phyloP scores from a whole-genome alignment of 2,888 invertebrate genomes.

The Eristalinus sepulchralis region DNA sequence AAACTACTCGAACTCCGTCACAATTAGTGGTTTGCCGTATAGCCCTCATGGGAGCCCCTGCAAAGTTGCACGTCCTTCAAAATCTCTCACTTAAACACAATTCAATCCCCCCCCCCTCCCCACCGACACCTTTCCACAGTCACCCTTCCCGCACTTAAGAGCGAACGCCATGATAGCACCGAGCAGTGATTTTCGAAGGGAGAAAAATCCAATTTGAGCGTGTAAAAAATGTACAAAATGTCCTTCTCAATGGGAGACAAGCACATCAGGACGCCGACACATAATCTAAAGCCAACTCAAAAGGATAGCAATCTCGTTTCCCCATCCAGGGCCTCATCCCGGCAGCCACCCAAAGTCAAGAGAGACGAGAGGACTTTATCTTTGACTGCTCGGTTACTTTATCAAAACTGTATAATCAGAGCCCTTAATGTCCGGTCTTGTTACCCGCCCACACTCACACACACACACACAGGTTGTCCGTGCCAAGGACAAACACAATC shows the following conservation, averaged over 20 bases:
- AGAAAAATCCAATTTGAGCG: conserved; percentile 43
- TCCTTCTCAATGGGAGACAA: conserved; percentile 23
- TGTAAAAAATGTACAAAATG: conserved; percentile 36
- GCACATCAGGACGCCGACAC: conserved; percentile 24
- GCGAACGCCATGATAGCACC: conserved; percentile 24
- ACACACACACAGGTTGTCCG: not conserved
- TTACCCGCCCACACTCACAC: not conserved
- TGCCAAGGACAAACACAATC: conserved; percentile 9
- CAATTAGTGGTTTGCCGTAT: conserved; percentile 6
- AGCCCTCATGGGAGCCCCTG: not conserved
- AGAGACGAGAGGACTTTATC: conserved; percentile 19
- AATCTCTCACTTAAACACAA: conserved; percentile 18
- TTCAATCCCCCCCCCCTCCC: conserved; percentile 15
- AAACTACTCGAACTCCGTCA: not conserved
- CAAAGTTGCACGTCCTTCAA: conserved; percentile 6
- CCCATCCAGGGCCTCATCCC: conserved; percentile 20
- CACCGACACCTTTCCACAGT: not conserved
- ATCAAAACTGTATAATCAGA: conserved; percentile 52
- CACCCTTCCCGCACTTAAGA: not conserved
- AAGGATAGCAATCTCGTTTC: conserved; percentile 48
- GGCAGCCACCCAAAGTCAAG: not conserved
- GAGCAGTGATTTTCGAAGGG: conserved; percentile 22
- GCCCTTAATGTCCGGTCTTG: conserved; percentile 30
- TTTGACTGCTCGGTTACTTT: conserved; percentile 37
- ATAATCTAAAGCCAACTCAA: conserved; percentile 38